A percentile compares a stretch with the other conserved stretches of the same genome.
Evolutionary conservation across 2,888 invertebrate genomes (phyloP).

Genomic region (Coenonympha arcania): DNA sequence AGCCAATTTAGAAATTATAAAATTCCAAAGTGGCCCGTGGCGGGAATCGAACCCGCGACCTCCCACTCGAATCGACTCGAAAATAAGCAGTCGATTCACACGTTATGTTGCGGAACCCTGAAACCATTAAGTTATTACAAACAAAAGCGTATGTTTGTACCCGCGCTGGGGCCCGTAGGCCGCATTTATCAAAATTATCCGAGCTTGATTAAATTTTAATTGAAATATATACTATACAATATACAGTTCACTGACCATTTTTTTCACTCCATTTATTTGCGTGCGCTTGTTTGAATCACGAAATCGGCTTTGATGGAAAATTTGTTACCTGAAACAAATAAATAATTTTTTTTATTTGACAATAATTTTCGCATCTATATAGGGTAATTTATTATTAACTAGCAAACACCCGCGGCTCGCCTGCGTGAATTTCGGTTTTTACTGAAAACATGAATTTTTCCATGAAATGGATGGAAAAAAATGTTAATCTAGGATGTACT

Average conservation of each 20-base stretch:
- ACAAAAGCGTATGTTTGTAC: conserved; percentile 11
- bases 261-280: neutral
- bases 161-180: conserved; percentile 6
- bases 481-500: too few relatives aligned
- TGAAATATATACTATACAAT: conserved; percentile 32
- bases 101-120: neutral
- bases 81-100: neutral
- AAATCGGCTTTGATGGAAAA: conserved; percentile 14
- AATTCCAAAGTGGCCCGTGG: too few relatives aligned
- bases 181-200: conserved; percentile 35
- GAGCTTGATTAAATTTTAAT: conserved; percentile 38
- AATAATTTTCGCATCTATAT: too few relatives aligned
- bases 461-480: too few relatives aligned
- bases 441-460: too few relatives aligned
- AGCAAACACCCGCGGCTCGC: too few relatives aligned
- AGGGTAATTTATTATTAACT: too few relatives aligned
- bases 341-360: conserved; percentile 4
- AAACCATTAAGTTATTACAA: neutral
- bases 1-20: too few relatives aligned
- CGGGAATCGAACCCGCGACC: too few relatives aligned
- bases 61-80: neutral
- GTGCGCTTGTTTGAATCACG: conserved; percentile 12
- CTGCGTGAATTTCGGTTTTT: too few relatives aligned
- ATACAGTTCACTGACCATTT: too few relatives aligned
- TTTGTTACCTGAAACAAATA: conserved; percentile 26